phyloP scores from a whole-genome alignment of 2,113 vertebrate species.

The Crocuta crocuta region DNA sequence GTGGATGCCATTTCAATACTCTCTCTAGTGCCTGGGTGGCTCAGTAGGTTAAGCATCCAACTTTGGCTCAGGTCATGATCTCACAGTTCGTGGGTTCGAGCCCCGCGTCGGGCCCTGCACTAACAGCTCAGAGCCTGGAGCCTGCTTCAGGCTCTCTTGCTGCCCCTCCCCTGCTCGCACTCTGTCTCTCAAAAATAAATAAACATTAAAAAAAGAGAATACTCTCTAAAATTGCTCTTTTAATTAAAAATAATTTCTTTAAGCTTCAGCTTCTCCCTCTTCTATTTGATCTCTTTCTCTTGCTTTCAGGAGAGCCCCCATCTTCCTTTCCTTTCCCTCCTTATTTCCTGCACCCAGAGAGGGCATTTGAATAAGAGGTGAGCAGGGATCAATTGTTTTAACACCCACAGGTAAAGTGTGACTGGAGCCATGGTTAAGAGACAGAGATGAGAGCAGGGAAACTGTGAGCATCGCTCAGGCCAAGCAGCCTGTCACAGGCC shows the following conservation, averaged over 20 bases:
- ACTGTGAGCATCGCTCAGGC: fast-evolving
- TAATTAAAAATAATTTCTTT: background rate
- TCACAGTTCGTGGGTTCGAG: too few relatives aligned
- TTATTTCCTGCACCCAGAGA: background rate
- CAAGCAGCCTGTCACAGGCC: background rate
- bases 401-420: background rate
- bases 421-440: background rate
- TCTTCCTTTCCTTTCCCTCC: background rate
- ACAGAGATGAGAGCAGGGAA: background rate
- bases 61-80: too few relatives aligned
- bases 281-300: background rate
- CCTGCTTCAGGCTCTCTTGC: too few relatives aligned
- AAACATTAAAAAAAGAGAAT: too few relatives aligned
- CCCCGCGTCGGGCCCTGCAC: fast-evolving
- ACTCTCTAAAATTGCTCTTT: background rate
- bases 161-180: too few relatives aligned
- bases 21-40: too few relatives aligned
- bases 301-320: background rate
- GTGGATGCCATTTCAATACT: too few relatives aligned
- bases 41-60: too few relatives aligned
- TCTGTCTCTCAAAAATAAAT: too few relatives aligned
- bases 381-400: background rate
- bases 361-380: background rate
- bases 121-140: too few relatives aligned
- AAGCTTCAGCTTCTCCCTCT: background rate